Evolutionary conservation across 2,888 invertebrate genomes (phyloP).

Genomic region (Pimpla rufipes): DNA sequence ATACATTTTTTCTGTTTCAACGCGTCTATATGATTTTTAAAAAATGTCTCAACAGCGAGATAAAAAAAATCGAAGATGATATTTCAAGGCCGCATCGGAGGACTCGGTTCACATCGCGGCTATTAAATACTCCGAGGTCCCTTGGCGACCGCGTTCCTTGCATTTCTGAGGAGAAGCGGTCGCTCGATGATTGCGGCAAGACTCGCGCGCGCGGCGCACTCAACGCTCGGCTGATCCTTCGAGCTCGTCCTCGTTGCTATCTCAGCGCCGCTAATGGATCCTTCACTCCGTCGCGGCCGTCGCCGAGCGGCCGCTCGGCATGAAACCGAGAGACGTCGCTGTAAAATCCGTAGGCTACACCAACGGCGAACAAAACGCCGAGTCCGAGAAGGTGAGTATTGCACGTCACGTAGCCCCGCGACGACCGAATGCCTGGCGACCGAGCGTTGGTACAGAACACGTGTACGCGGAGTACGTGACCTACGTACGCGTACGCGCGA

Average conservation of each 20-base stretch:
- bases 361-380: constrained; percentile 20
- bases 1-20: no score
- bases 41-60: not conserved
- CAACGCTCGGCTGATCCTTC: constrained; percentile 1
- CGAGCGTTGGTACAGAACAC: constrained; percentile 66
- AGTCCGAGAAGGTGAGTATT: constrained; percentile 44
- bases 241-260: constrained; percentile 74
- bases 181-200: not conserved
- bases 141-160: constrained; percentile 37
- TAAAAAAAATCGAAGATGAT: not conserved
- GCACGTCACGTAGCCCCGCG: constrained; percentile 57
- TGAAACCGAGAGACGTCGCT: not conserved
- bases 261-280: constrained; percentile 75
- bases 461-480: constrained; percentile 64
- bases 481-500: constrained; percentile 44
- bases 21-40: not conserved
- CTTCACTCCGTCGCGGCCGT: constrained; percentile 41
- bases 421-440: constrained; percentile 60
- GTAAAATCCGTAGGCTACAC: not conserved
- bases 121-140: constrained; percentile 44
- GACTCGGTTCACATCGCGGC: constrained; percentile 19
- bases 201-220: not conserved
- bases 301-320: not conserved
- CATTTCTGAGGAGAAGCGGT: constrained; percentile 55
- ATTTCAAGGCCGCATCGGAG: constrained; percentile 34